phyloP scores from a whole-genome alignment of 2,797 vertebrate genomes.

The Lutjanus campechanus region DNA sequence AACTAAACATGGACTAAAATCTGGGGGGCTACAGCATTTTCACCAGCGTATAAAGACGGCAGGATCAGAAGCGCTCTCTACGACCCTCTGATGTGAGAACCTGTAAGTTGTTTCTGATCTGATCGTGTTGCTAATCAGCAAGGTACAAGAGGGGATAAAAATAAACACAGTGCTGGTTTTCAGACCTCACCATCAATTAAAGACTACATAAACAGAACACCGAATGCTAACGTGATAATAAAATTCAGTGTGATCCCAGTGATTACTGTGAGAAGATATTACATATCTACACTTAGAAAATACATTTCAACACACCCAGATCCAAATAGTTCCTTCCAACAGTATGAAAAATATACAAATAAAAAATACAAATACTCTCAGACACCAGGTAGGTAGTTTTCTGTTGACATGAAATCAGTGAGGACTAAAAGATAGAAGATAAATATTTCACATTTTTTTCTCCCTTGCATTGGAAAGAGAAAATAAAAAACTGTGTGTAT shows the following conservation, averaged over 20 bases:
- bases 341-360: conserved; percentile 87
- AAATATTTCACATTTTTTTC: conserved; percentile 87
- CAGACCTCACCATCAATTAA: conserved; percentile 58
- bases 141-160: conserved; percentile 28
- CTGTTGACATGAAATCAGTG: conserved; percentile 85
- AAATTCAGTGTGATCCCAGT: conserved; percentile 75
- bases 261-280: conserved; percentile 78
- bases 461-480: conserved; percentile 72
- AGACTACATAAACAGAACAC: conserved; percentile 53
- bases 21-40: conserved; percentile 9
- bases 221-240: conserved; percentile 62
- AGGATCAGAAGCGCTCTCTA: neutral
- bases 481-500: conserved; percentile 65
- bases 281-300: conserved; percentile 84
- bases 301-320: conserved; percentile 77
- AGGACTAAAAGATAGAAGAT: conserved; percentile 87
- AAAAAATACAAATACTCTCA: conserved; percentile 85
- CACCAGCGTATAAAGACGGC: conserved; percentile 20
- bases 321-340: conserved; percentile 81
- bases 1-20: conserved; percentile 12
- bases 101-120: conserved; percentile 14
- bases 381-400: conserved; percentile 87
- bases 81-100: conserved; percentile 12
- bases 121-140: conserved; percentile 33
- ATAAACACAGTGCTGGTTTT: conserved; percentile 50